Percentiles rank a stretch among this genome's conserved stretches.
Evolutionary conservation across 2,113 vertebrate genomes (phyloP).

Genomic region (Lutjanus erythropterus): DNA sequence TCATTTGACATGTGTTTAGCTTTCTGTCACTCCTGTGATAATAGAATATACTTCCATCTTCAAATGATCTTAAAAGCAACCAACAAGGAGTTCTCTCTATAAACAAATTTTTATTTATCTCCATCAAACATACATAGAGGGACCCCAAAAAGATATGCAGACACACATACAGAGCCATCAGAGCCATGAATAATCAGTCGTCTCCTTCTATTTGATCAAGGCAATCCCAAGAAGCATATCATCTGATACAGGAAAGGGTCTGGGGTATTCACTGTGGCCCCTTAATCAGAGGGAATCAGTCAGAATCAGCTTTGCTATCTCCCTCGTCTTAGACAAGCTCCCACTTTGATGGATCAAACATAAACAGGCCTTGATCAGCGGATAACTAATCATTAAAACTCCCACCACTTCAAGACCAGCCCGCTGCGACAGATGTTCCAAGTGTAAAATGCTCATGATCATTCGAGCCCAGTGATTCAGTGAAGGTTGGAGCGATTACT

Average conservation of each 20-base stretch:
- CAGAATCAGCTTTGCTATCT: constrained; percentile 41
- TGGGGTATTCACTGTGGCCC: constrained; percentile 43
- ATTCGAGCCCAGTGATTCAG: constrained; percentile 45
- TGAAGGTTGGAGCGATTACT: constrained; percentile 49
- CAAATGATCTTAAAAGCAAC: neutral
- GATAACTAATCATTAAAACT: constrained; percentile 68
- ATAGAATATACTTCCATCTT: neutral
- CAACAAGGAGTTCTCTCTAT: neutral
- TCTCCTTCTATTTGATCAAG: constrained; percentile 25
- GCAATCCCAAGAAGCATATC: constrained; percentile 3
- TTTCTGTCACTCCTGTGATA: neutral
- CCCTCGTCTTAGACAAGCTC: constrained; percentile 37
- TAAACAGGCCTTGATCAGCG: constrained; percentile 70
- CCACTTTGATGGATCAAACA: constrained; percentile 77
- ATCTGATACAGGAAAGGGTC: constrained; percentile 22
- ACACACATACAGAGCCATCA: neutral
- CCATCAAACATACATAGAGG: neutral
- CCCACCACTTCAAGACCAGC: constrained; percentile 51
- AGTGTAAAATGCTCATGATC: constrained; percentile 66
- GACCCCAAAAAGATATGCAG: neutral
- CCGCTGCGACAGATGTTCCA: constrained; percentile 66
- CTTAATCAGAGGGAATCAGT: constrained; percentile 54
- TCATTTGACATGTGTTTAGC: neutral
- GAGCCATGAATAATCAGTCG: constrained; percentile 10
- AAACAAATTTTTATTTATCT: neutral